phyloP scores from a whole-genome alignment of 2,797 vertebrate species.

The Enteromius mattozi region DNA sequence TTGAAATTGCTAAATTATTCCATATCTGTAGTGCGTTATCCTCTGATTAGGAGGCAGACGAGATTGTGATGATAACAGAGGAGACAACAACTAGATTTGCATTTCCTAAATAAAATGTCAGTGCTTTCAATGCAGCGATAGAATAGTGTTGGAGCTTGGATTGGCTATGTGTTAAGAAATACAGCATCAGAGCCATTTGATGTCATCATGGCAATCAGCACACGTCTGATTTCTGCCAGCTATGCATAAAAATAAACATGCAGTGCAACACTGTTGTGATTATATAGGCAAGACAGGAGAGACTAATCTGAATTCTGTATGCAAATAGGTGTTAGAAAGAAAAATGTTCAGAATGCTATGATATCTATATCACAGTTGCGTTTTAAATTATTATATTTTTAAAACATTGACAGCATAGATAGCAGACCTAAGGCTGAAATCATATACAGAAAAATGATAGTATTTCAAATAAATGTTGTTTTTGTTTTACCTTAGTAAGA shows the following conservation, averaged over 20 bases:
- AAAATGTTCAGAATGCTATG: neutral
- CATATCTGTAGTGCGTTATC: conserved; percentile 30
- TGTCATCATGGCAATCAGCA: conserved; percentile 17
- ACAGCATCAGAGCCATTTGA: neutral
- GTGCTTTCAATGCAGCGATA: neutral
- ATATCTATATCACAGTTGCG: neutral
- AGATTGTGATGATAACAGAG: conserved; percentile 16
- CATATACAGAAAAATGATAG: neutral
- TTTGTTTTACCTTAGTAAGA: neutral
- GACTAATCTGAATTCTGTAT: neutral
- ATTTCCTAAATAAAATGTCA: conserved; percentile 15
- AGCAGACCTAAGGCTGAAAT: neutral
- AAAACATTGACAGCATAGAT: neutral
- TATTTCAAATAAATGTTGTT: neutral
- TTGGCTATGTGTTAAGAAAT: conserved; percentile 9
- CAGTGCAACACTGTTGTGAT: conserved; percentile 9
- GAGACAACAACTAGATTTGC: conserved; percentile 6
- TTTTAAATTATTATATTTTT: neutral
- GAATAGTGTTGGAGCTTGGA: conserved; percentile 12
- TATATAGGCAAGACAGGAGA: neutral
- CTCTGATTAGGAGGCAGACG: conserved; percentile 35
- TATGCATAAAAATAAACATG: neutral
- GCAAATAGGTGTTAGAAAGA: neutral
- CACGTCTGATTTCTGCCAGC: neutral
- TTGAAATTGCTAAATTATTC: conserved; percentile 38